phyloP scores from a whole-genome alignment of 2,888 invertebrate genomes.

The Eristalinus sepulchralis region DNA sequence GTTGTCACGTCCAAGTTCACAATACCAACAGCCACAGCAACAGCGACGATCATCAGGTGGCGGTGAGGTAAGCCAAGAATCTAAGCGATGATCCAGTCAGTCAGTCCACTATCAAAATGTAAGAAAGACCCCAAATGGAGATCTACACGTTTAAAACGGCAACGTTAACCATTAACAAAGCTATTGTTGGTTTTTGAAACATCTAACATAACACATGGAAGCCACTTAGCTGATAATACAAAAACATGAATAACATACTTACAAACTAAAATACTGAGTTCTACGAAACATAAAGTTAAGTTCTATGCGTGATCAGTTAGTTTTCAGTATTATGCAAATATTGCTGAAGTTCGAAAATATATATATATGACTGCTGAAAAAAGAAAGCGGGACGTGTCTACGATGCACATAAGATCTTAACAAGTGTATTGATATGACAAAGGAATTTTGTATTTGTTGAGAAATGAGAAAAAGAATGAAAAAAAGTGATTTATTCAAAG shows the following conservation, averaged over 20 bases:
- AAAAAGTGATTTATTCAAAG: no score
- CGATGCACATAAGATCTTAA: no score
- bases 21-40: slow-evolving; percentile 74
- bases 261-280: slow-evolving; percentile 26
- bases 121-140: slow-evolving; percentile 40
- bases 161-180: not conserved
- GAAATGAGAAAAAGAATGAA: no score
- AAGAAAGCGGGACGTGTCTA: no score
- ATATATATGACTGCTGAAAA: no score
- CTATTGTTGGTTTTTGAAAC: slow-evolving; percentile 18
- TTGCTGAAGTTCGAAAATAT: no score
- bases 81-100: slow-evolving; percentile 6
- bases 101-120: slow-evolving; percentile 20
- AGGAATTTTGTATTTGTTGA: no score
- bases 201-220: slow-evolving; percentile 19
- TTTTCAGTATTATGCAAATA: no score
- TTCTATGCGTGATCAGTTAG: not conserved
- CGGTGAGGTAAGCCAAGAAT: slow-evolving; percentile 45
- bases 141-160: not conserved
- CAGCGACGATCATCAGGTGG: slow-evolving; percentile 48
- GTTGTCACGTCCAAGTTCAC: slow-evolving; percentile 79
- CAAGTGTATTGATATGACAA: no score
- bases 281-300: not conserved
- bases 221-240: not conserved
- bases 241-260: slow-evolving; percentile 23